These are phyloP conservation scores for Aporophyla lueneburgensis DNA, from an alignment of 2,888 invertebrate genomes.

Conservation along the genomic window DNA sequence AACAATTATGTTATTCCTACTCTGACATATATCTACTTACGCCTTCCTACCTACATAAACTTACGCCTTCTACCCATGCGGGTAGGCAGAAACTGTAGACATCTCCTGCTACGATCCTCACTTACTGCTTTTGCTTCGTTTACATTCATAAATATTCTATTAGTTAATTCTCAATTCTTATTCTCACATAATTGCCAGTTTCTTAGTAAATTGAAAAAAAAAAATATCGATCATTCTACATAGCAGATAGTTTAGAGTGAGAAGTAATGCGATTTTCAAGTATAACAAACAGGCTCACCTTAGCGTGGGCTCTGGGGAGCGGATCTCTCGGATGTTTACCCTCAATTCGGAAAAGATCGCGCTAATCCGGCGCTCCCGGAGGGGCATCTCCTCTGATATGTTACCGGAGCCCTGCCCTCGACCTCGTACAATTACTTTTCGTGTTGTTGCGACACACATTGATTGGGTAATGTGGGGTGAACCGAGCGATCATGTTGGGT, in stretches of 20 bases:
- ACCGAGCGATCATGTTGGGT: constrained; percentile 22
- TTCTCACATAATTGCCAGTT: background rate
- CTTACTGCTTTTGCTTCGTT: background rate
- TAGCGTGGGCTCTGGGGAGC: constrained; percentile 74
- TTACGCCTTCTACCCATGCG: background rate
- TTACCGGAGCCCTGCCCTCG: constrained; percentile 68
- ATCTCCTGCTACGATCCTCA: background rate
- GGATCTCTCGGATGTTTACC: constrained; percentile 83
- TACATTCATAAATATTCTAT: background rate
- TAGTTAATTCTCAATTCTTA: background rate
- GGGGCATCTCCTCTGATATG: constrained; percentile 78
- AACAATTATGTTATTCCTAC: background rate
- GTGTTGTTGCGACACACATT: constrained; percentile 59
- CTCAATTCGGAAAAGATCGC: constrained; percentile 86
- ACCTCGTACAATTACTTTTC: constrained; percentile 68
- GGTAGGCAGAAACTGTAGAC: background rate
- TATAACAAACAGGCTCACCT: constrained; percentile 81
- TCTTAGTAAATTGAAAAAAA: background rate
- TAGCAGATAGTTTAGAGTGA: constrained; percentile 57
- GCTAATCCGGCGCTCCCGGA: constrained; percentile 82
- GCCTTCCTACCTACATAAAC: too few relatives aligned
- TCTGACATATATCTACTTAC: too few relatives aligned
- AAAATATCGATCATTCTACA: background rate
- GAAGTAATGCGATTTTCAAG: constrained; percentile 77
- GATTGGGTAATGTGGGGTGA: constrained; percentile 45